Percentiles rank a stretch among this genome's conserved stretches.
Conservation (phyloP, 2,113 vertebrate genomes). For the Alouatta palliata region DNA sequence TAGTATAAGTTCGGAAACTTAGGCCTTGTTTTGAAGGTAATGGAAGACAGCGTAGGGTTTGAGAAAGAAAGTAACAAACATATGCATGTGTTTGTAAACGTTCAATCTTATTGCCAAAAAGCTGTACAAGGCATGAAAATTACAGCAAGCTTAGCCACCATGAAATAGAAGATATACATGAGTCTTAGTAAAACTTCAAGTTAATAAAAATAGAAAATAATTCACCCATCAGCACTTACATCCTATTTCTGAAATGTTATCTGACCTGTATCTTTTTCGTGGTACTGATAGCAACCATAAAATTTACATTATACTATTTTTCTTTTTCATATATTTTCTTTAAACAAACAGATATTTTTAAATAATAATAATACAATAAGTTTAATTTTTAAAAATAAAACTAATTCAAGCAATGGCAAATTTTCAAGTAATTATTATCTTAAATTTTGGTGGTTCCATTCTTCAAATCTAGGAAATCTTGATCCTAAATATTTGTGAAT, state of each 20-base stretch:
- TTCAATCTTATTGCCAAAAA: not conserved
- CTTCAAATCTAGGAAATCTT: not conserved
- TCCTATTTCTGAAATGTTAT: not conserved
- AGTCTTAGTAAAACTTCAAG: not conserved
- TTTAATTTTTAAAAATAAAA: constrained; percentile 10
- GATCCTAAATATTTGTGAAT: not conserved
- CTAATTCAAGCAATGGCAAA: not conserved
- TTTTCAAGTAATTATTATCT: constrained; percentile 25
- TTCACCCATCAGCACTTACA: not conserved
- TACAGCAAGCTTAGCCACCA: not conserved
- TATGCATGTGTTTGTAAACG: not conserved
- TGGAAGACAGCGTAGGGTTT: not conserved
- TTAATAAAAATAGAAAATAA: constrained; percentile 27
- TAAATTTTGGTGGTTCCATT: not conserved
- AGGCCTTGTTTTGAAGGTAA: not conserved
- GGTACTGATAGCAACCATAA: not conserved
- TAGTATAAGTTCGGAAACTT: not conserved
- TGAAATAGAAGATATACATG: not conserved
- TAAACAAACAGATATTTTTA: not conserved
- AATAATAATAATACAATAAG: constrained; percentile 6
- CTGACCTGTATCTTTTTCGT: not conserved
- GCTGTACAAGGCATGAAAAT: not conserved
- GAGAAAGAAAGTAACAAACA: not conserved
- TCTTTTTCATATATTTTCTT: not conserved
- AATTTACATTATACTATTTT: not conserved